Base-by-base conservation (phyloP, 2,113 vertebrate species). In the Chaetops frenatus region DNA sequence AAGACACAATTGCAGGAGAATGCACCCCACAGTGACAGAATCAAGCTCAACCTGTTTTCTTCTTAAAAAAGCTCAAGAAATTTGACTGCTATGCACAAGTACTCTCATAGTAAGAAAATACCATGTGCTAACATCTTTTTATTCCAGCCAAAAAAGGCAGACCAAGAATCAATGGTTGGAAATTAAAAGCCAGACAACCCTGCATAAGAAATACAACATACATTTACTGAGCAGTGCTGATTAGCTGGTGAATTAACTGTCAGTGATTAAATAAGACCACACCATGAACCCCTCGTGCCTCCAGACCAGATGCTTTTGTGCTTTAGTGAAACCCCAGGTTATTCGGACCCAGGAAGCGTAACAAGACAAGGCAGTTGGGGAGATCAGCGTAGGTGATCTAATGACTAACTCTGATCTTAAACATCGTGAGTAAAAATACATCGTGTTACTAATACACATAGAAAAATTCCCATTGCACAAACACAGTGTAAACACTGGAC, bases 11-110 rank as follows among this genome's bases (percentile, higher is more conserved):
- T 64, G 81, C 73, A 87, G 53, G 57, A 95, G 95, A 95, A 95
- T 0, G 54, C 84, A 95, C 91, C 89, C 86, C 81, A 96, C 73
- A 96, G 91, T 94, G 96, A 78, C 61, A 92, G 53, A 95, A 94
- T 96, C 94, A 97, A 95, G 96, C 70, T 96, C 93, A 94, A 95
- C 94, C 91, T 95, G 93, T 95, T 95, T 95, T 95, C 70, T 92
- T 92, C 87, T 95, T 94, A 53, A 95, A 96, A 95, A 97, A 91
- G 90, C 80, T 88, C 61, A 61, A 93, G 87, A 95, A 77, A 97
- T 95, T 96, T 96, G 95, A 97, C 91, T 96, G 94, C 91, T 91
- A 89, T 84, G 90, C 62, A 85, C 95, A 97, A 92, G 91, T 91
- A 85, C 81, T 94, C 74, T 88, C 54, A n/a, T 42, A 82, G 62